Percentiles rank a stretch among this genome's conserved stretches.
phyloP scores from a whole-genome alignment of 2,888 invertebrate species.

The Lasioglossum villosulum region DNA sequence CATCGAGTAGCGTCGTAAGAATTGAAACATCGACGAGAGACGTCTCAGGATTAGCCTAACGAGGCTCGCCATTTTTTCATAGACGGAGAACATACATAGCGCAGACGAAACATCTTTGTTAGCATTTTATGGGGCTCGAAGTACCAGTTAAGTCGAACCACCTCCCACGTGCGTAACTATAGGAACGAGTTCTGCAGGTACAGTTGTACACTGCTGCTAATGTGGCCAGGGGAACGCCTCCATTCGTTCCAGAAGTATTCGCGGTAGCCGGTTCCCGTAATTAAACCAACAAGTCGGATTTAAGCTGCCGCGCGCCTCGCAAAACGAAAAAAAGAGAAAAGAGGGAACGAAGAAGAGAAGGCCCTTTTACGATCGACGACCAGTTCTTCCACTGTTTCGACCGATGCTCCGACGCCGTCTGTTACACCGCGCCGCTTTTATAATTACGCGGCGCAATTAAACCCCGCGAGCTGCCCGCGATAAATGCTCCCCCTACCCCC shows the following conservation, averaged over 20 bases:
- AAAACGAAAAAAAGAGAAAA: constrained; percentile 11
- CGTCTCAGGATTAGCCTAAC: neutral
- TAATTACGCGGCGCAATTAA: constrained; percentile 69
- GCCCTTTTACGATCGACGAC: constrained; percentile 52
- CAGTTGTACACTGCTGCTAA: constrained; percentile 12
- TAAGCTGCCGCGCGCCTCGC: constrained; percentile 17
- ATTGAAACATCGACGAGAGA: neutral
- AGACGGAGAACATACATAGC: neutral
- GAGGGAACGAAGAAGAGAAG: constrained; percentile 6
- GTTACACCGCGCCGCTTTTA: constrained; percentile 56
- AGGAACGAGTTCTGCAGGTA: neutral
- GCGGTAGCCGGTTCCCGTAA: constrained; percentile 33
- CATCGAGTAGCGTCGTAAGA: no score
- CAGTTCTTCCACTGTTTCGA: constrained; percentile 49
- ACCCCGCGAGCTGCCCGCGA: constrained; percentile 59
- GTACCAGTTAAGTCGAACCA: constrained; percentile 4
- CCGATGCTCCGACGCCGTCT: constrained; percentile 43
- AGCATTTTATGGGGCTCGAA: neutral
- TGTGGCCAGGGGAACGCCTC: neutral
- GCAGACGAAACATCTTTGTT: constrained; percentile 4
- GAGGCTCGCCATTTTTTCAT: neutral
- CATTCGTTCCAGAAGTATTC: constrained; percentile 19
- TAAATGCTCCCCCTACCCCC: constrained; percentile 58
- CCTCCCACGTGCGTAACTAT: constrained; percentile 9
- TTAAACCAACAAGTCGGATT: constrained; percentile 55